Evolutionary conservation across 2,888 invertebrate genomes (phyloP).

Genomic region (Trissonchulus sp.): DNA sequence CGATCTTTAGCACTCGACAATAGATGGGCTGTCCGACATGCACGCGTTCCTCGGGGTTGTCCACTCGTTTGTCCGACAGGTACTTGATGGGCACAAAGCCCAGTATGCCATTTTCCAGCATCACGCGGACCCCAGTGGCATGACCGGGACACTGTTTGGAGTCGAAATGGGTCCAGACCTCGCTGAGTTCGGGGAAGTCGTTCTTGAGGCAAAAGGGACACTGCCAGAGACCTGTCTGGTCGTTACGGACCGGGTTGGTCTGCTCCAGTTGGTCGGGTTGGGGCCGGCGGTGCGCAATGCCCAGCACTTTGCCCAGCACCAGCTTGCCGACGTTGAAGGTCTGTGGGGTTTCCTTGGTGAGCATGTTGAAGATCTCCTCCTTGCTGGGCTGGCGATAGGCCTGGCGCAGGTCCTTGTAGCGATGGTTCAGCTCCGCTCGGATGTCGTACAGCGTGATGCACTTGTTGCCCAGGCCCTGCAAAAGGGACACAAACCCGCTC

Average conservation of each 20-base stretch:
- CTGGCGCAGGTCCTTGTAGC: conserved; percentile 55
- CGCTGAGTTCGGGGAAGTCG: conserved; percentile 88
- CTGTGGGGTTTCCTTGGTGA: conserved; percentile 91
- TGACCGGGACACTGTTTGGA: conserved; percentile 86
- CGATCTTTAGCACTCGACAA: conserved; percentile 79
- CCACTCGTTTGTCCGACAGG: conserved; percentile 83
- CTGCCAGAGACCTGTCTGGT: conserved; percentile 89
- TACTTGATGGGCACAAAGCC: conserved; percentile 91
- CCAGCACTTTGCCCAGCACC: conserved; percentile 69
- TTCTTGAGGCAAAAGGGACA: conserved; percentile 94
- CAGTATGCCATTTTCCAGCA: conserved; percentile 78
- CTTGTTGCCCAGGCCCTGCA: conserved; percentile 63
- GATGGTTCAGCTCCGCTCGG: conserved; percentile 82
- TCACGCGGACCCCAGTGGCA: conserved; percentile 79
- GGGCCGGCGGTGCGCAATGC: conserved; percentile 56
- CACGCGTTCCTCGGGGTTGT: conserved; percentile 86
- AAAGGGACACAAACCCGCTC: conserved; percentile 33
- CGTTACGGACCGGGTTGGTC: conserved; percentile 88
- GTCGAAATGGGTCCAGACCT: conserved; percentile 97
- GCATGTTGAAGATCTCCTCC: conserved; percentile 84
- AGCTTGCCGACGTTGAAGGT: conserved; percentile 80
- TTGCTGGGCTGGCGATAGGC: conserved; percentile 64
- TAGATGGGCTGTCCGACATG: conserved; percentile 56
- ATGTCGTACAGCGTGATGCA: conserved; percentile 91
- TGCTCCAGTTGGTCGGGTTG: conserved; percentile 87